Base-by-base conservation (phyloP, 2,888 invertebrate genomes). In the Xylocampa areola region DNA sequence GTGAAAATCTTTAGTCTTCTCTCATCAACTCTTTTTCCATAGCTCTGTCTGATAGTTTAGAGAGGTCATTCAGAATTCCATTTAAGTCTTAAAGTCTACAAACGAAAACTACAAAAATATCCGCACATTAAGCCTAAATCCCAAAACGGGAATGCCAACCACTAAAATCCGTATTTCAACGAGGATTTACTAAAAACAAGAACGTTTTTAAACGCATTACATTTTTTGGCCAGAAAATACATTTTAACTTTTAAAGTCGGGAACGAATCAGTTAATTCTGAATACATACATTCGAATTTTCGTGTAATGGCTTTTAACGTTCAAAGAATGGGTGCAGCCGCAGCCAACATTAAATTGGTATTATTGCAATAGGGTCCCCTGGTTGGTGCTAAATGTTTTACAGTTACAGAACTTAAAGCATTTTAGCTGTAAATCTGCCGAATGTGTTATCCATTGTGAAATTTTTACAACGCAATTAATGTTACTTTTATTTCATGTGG, bases 141-240 rank as follows among this genome's bases (percentile, higher is more conserved):
- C 40, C 21, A 21, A 8, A 62, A 52, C 19, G 47, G 40, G 14
- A 25, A 25, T 17, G 47, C 23, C 13, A 50, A 53, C 45, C 51
- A 48, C 35, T 52, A 19, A 68, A 72, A 64, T 47, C 57, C 54
- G 30, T 33, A 60, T 60, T 55, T 50, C 55, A 27, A 36, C 27
- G 52, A 57, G 68, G 68, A 68, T 73, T 68, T 55, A 55, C 68
- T n/a, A 67, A 52, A 73, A 75, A 60, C 49, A 68, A 36, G 41
- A 10, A 14, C 43, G 40, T 51, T 60, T 63, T 67, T 60, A 72
- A 75, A 72, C 43, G 59, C 57, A 75, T 72, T 60, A 67, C 39
- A 62, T 64, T 75, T 61, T 68, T 66, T 64, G 41, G 39, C 23
- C 36, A 11, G 44, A 63, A 67, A 67, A 57, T 39, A 48, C 30